These are phyloP conservation scores for Hofmannophila pseudospretella DNA, from an alignment of 2,888 invertebrate genomes.

Conservation along the genomic window DNA sequence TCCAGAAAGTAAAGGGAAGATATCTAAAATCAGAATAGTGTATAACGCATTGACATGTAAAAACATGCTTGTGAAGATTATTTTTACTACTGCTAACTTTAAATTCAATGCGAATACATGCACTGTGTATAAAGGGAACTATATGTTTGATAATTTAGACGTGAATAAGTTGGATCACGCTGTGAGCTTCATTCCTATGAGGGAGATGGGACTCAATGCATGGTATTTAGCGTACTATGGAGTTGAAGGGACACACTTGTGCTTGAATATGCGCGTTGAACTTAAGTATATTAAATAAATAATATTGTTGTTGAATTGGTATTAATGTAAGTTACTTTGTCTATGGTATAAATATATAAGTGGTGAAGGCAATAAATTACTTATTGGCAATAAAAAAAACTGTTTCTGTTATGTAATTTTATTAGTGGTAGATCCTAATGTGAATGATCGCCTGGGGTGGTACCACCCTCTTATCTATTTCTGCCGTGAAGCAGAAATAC, in stretches of 20 bases:
- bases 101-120: constrained; percentile 26
- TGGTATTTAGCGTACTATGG: constrained; percentile 22
- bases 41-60: constrained; percentile 27
- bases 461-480: too few species aligned
- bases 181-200: constrained; percentile 25
- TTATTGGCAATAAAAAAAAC: too few species aligned
- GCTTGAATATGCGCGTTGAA: constrained; percentile 1
- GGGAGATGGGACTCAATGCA: constrained; percentile 26
- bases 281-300: constrained; percentile 3
- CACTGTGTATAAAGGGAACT: constrained; percentile 26
- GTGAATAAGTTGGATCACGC: constrained; percentile 24
- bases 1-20: constrained; percentile 13
- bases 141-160: constrained; percentile 26
- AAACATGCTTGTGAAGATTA: constrained; percentile 25
- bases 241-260: constrained; percentile 17
- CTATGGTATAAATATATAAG: too few species aligned
- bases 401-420: too few species aligned
- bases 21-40: constrained; percentile 19
- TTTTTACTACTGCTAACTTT: constrained; percentile 20
- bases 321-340: too few species aligned
- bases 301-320: too few species aligned
- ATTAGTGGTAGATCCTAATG: too few species aligned
- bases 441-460: too few species aligned
- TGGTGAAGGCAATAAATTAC: too few species aligned
- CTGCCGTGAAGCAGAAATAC: too few species aligned